These are phyloP conservation scores for Drosophila carrolli DNA, from an alignment of 1,140 invertebrate species.

Conservation along the genomic window DNA sequence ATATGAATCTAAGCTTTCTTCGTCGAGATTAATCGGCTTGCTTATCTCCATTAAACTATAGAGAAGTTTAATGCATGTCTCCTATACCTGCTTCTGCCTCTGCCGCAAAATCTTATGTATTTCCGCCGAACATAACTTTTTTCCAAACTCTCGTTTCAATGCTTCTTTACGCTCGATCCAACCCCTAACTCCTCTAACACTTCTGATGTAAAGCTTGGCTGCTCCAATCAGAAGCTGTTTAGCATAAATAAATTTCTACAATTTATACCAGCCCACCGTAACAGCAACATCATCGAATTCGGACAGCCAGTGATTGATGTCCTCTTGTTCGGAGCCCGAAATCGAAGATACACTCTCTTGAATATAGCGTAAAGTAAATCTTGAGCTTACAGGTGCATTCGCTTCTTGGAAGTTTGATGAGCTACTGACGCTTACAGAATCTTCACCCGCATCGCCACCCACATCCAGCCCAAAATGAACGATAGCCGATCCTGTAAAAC, in stretches of 20 bases:
- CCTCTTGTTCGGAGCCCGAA: background rate
- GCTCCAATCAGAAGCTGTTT: background rate
- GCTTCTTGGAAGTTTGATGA: background rate
- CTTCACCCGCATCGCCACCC: too few species aligned
- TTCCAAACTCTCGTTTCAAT: too few species aligned
- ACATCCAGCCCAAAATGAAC: background rate
- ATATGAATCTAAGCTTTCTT: background rate
- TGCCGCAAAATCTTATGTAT: too few species aligned
- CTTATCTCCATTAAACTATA: background rate
- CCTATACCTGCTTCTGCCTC: too few species aligned
- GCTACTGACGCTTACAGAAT: background rate
- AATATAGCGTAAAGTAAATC: background rate
- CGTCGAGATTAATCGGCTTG: background rate
- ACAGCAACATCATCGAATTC: constrained; percentile 1
- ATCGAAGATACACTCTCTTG: background rate
- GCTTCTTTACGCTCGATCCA: too few species aligned
- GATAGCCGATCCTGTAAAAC: constrained; percentile 4
- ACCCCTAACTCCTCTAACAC: too few species aligned
- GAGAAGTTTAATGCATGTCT: too few species aligned
- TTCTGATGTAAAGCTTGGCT: too few species aligned
- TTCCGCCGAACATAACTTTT: too few species aligned
- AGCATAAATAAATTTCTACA: background rate
- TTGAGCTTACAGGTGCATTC: background rate
- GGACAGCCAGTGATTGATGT: background rate
- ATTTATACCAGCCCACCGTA: background rate